phyloP scores from a whole-genome alignment of 2,797 vertebrate genomes.

The Champsocephalus gunnari region DNA sequence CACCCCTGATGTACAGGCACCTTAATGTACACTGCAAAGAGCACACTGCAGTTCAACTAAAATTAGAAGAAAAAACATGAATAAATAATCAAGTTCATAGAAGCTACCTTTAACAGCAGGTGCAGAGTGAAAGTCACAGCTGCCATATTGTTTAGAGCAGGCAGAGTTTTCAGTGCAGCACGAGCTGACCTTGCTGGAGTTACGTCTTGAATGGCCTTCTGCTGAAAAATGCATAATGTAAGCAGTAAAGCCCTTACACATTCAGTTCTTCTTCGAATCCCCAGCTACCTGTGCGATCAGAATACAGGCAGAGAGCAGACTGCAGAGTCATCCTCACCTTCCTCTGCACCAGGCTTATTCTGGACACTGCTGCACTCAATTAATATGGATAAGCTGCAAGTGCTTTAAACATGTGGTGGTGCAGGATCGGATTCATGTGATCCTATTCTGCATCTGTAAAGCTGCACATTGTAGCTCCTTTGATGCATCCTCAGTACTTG shows the following conservation, averaged over 20 bases:
- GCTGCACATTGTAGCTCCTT: conserved; percentile 23
- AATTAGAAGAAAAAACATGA: conserved; percentile 26
- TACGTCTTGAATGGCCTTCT: conserved; percentile 32
- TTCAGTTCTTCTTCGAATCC: conserved; percentile 27
- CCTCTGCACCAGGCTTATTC: conserved; percentile 47
- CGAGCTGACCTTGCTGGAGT: conserved; percentile 32
- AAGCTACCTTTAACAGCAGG: conserved; percentile 3
- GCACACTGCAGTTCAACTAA: conserved; percentile 8
- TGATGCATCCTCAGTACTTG: conserved; percentile 36
- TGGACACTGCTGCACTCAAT: conserved; percentile 49
- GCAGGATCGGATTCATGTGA: conserved; percentile 39
- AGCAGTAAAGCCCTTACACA: conserved; percentile 25
- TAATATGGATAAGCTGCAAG: conserved; percentile 52
- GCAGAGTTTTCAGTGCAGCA: neutral
- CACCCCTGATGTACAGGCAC: neutral
- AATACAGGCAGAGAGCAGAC: conserved; percentile 50
- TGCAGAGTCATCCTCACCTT: conserved; percentile 73
- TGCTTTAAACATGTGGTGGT: conserved; percentile 44
- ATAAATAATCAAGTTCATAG: conserved; percentile 6
- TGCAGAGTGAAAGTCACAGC: conserved; percentile 14
- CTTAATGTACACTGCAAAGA: conserved; percentile 40
- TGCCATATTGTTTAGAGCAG: neutral
- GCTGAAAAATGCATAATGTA: conserved; percentile 22
- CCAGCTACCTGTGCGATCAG: conserved; percentile 47
- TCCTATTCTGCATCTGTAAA: conserved; percentile 23